Conservation (phyloP, 2,888 invertebrate genomes). For the Rhamphomyia laevipes region DNA sequence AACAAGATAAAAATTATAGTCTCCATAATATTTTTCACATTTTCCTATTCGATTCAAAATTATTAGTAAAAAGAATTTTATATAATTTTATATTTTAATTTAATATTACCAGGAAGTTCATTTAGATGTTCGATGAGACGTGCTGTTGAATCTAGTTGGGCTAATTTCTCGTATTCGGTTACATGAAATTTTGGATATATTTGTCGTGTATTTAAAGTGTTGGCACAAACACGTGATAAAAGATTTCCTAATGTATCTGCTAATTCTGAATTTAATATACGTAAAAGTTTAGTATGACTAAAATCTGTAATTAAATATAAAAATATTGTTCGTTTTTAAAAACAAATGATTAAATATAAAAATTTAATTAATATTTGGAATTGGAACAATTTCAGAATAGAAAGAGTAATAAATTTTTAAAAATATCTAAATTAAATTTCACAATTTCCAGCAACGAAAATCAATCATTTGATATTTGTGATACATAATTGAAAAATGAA, state of each 20-base stretch:
- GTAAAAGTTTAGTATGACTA: slow-evolving; percentile 59
- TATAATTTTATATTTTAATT: slow-evolving; percentile 15
- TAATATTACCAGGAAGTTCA: slow-evolving; percentile 42
- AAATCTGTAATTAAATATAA: slow-evolving; percentile 54
- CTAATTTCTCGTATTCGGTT: slow-evolving; percentile 38
- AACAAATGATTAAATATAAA: too few relatives aligned
- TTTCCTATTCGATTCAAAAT: slow-evolving; percentile 34
- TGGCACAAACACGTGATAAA: slow-evolving; percentile 65
- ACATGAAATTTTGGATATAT: slow-evolving; percentile 52
- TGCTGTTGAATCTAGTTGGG: slow-evolving; percentile 39
- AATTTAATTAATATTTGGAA: too few relatives aligned
- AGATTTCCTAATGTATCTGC: slow-evolving; percentile 90
- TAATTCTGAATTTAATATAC: slow-evolving; percentile 75
- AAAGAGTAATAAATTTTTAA: too few relatives aligned
- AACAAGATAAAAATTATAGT: slow-evolving; percentile 71
- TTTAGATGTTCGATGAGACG: slow-evolving; percentile 45
- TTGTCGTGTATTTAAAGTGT: slow-evolving; percentile 64
- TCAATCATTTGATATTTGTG: too few relatives aligned
- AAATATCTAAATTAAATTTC: too few relatives aligned
- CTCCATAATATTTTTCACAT: slow-evolving; percentile 56
- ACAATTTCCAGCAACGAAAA: too few relatives aligned
- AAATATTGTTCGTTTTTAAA: too few relatives aligned
- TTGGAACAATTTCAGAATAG: too few relatives aligned
- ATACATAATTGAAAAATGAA: too few relatives aligned
- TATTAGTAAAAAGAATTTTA: too few relatives aligned